These are phyloP conservation scores for Gasteruption jaculator DNA, from an alignment of 2,888 invertebrate species.

Conservation along the genomic window DNA sequence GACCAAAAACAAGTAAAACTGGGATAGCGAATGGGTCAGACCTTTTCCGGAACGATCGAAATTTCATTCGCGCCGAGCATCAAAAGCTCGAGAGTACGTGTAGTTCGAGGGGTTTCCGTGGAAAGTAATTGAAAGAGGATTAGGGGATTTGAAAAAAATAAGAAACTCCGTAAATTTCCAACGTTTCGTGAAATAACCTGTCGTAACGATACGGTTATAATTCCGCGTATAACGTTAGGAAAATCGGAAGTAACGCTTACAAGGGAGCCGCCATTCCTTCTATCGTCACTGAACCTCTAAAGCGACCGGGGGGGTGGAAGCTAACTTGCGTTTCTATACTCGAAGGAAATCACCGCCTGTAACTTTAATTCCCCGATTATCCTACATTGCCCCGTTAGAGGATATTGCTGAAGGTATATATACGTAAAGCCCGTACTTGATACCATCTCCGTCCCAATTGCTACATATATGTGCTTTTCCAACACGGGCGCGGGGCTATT, in stretches of 20 bases:
- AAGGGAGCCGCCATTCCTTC: conserved; percentile 4
- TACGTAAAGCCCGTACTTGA: neutral
- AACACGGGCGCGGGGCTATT: too few species aligned
- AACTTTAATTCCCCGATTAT: conserved; percentile 49
- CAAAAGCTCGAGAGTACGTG: too few species aligned
- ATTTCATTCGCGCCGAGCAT: too few species aligned
- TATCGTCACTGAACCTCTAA: conserved; percentile 4
- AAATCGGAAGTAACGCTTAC: conserved; percentile 16
- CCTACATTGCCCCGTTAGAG: conserved; percentile 43
- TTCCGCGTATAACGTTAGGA: conserved; percentile 11
- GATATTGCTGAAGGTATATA: conserved; percentile 33
- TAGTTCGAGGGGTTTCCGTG: too few species aligned
- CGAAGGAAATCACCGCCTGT: conserved; percentile 41
- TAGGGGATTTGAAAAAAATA: too few species aligned
- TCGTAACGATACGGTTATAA: conserved; percentile 8
- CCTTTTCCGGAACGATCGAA: too few species aligned
- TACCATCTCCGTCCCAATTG: neutral
- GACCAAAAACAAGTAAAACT: too few species aligned
- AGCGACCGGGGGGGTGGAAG: neutral
- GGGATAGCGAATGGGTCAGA: too few species aligned
- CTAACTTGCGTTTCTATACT: too few species aligned
- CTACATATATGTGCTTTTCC: neutral
- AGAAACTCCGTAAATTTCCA: too few species aligned
- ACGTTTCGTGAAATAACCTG: conserved; percentile 4
- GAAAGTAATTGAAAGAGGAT: too few species aligned